phyloP scores from a whole-genome alignment of 2,888 invertebrate species.

The Leptopterna dolabrata region DNA sequence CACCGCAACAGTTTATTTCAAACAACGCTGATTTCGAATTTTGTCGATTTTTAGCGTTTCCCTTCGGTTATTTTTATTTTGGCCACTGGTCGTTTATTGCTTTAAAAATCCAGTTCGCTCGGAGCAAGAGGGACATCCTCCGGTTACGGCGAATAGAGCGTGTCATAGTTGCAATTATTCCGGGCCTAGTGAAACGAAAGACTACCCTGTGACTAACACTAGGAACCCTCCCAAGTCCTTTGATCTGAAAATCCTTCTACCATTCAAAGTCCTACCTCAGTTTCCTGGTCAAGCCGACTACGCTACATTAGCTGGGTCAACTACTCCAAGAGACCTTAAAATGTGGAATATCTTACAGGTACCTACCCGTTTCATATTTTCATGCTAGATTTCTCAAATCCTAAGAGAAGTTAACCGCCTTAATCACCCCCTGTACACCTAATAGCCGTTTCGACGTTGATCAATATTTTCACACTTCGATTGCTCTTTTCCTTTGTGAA shows the following conservation, averaged over 20 bases:
- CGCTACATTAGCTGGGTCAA: slow-evolving; percentile 34
- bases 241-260: slow-evolving; percentile 28
- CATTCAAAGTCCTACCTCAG: slow-evolving; percentile 17
- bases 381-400: not conserved
- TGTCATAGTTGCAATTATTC: not conserved
- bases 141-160: not conserved
- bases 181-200: not conserved
- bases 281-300: slow-evolving; percentile 1
- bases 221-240: not conserved
- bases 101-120: too few relatives aligned
- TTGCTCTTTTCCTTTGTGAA: not conserved
- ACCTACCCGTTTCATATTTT: not conserved
- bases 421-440: not conserved
- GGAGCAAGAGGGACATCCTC: not conserved
- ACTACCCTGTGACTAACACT: not conserved
- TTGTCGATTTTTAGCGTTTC: too few relatives aligned
- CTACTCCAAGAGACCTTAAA: not conserved
- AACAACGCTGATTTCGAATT: too few relatives aligned
- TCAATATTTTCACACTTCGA: not conserved
- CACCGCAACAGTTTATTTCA: too few relatives aligned
- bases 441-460: not conserved
- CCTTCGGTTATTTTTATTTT: too few relatives aligned
- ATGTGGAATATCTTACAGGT: not conserved
- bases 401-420: not conserved
- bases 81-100: too few relatives aligned